These are phyloP conservation scores for Slavum lentiscoides DNA, from an alignment of 2,888 invertebrate species.

Conservation along the genomic window DNA sequence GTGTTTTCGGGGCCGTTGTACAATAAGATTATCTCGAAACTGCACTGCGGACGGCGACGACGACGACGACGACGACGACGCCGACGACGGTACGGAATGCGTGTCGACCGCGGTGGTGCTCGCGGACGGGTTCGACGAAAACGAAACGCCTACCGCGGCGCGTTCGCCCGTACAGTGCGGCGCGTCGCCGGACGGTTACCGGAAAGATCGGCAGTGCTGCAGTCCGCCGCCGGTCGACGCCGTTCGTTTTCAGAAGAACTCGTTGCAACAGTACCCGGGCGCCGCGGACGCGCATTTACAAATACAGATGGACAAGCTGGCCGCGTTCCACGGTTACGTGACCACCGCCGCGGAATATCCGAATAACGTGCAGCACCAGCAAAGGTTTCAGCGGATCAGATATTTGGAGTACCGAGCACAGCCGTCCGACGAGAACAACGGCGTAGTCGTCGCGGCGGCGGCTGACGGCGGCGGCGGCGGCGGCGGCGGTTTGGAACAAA, in stretches of 20 bases:
- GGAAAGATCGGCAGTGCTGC: slow-evolving; percentile 3
- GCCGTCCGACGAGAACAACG: not conserved
- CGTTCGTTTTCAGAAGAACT: slow-evolving; percentile 28
- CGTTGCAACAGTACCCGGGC: not conserved
- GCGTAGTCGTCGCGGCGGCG: not conserved
- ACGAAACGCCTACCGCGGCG: not conserved
- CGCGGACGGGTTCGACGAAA: slow-evolving; percentile 31
- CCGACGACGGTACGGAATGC: slow-evolving; percentile 22
- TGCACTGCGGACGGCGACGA: slow-evolving; percentile 32
- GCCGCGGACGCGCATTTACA: slow-evolving; percentile 45
- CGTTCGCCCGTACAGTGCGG: slow-evolving; percentile 4
- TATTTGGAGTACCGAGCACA: slow-evolving; percentile 37
- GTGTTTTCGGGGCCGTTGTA: not conserved
- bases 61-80: not conserved
- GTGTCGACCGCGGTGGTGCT: slow-evolving; percentile 37
- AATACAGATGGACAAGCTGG: slow-evolving; percentile 43
- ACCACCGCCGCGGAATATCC: slow-evolving; percentile 15
- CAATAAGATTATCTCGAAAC: slow-evolving; percentile 20
- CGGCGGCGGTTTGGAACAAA: slow-evolving; percentile 27
- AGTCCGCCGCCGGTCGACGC: slow-evolving; percentile 35
- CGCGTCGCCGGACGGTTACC: slow-evolving; percentile 31
- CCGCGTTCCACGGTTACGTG: slow-evolving; percentile 37
- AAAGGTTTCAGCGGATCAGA: slow-evolving; percentile 34
- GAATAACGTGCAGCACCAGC: slow-evolving; percentile 8
- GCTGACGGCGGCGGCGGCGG: not conserved